These are phyloP conservation scores for Drosophila saltans DNA, from an alignment of 1,140 invertebrate species.

Conservation along the genomic window DNA sequence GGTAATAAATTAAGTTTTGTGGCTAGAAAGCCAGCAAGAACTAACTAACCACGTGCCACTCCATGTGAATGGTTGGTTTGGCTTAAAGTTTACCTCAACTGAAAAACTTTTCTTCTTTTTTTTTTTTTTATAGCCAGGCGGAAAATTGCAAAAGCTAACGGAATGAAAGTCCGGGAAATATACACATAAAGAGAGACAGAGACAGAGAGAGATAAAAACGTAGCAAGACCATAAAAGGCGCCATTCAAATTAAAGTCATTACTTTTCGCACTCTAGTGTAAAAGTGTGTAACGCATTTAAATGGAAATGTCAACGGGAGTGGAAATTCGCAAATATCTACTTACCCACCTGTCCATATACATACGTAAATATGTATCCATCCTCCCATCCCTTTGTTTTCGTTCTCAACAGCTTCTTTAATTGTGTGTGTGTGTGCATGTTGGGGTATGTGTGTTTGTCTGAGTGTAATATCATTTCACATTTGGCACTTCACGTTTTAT, in stretches of 20 bases:
- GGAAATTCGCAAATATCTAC: constrained; percentile 53
- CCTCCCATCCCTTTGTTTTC: not conserved
- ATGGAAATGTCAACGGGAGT: constrained; percentile 57
- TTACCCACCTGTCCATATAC: constrained; percentile 10
- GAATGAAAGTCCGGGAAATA: constrained; percentile 13
- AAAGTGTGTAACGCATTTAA: constrained; percentile 58
- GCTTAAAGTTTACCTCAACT: constrained; percentile 20
- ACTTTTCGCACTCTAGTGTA: constrained; percentile 33
- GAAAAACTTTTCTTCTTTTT: constrained; percentile 6
- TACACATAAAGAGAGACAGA: too few relatives aligned
- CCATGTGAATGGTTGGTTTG: constrained; percentile 18
- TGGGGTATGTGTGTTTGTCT: constrained; percentile 43
- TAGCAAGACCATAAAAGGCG: constrained; percentile 62
- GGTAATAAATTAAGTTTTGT: constrained; percentile 17
- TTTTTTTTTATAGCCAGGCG: constrained; percentile 16
- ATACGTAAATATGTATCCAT: not conserved
- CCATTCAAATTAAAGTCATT: constrained; percentile 76
- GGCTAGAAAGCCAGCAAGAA: constrained; percentile 1
- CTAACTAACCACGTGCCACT: constrained; percentile 21
- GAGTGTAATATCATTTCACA: constrained; percentile 56
- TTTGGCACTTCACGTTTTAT: constrained; percentile 70
- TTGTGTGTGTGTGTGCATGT: constrained; percentile 49
- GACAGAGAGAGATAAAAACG: constrained; percentile 16
- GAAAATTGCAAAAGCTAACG: constrained; percentile 16
- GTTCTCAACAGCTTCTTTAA: constrained; percentile 50